Evolutionary conservation across 2,888 invertebrate genomes (phyloP), one percentile per base, ranked within the genome.

Genomic region (Idaea dimidiata): DNA sequence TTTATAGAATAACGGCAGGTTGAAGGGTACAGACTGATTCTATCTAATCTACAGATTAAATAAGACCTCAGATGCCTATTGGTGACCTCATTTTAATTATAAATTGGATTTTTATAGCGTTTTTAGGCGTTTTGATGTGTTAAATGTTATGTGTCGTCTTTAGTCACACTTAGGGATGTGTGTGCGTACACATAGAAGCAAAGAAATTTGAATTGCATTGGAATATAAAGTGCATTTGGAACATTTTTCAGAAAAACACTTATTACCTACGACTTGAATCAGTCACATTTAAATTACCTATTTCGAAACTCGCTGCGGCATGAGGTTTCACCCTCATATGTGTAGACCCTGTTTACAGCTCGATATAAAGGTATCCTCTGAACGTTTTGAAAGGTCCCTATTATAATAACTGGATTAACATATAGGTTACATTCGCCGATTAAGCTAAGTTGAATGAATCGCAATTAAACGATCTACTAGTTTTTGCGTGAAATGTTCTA

Each of bases 1-100:
- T 43, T 43, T 43, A 8, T 43, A 43, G 5, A 14, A 43, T 7
- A 17, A 18, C 61, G 58, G 63, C 59, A 56, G 54, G 64, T 63
- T 58, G 63, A 60, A 63, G 66, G 56, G 14, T 62, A 62, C 62
- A 70, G 71, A 72, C 72, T 70, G 70, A 70, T 69, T 63, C 61
- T 68, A 67, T 61, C 61, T 66, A 63, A 64, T 63, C 57, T 68
- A 67, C 60, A 43, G 43, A 54, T 62, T 53, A 60, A 54, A 32
- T 60, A 58, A 61, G 58, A 60, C 60, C 62, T 60, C 62, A 54
- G 58, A 56, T 59, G 57, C 63, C 60, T 63, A 59, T 62, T 61
- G 62, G 62, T 66, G 63, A 66, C 64, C 64, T 64, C 65, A 66
- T 60, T 62, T 59, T 16, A 56, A 54, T 59, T 61, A 58, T 63